Conservation (phyloP, 2,113 vertebrate species). For the Candoia aspera region DNA sequence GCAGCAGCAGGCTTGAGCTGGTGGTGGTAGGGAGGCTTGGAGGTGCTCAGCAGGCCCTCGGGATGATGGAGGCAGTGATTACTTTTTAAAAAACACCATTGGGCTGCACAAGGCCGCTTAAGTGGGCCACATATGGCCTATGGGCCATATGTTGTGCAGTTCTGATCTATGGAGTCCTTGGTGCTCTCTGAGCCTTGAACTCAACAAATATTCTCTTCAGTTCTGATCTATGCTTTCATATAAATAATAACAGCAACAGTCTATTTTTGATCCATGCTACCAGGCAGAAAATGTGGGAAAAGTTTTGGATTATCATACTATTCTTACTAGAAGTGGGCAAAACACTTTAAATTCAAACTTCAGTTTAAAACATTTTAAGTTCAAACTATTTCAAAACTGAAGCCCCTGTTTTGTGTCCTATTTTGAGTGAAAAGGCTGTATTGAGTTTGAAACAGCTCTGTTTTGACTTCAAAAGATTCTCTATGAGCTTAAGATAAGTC, state of each 20-base stretch:
- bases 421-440: too few species aligned
- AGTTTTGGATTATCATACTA: too few species aligned
- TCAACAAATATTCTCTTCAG: too few species aligned
- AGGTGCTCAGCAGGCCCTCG: neutral
- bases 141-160: neutral
- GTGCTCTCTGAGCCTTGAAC: too few species aligned
- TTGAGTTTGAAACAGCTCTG: neutral
- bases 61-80: neutral
- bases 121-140: neutral
- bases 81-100: neutral
- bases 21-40: too few species aligned
- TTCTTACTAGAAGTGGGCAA: too few species aligned
- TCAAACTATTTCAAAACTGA: too few species aligned
- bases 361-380: too few species aligned
- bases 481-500: neutral
- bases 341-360: too few species aligned
- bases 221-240: neutral
- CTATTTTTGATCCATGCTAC: neutral
- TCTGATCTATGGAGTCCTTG: neutral
- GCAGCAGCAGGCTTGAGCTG: too few species aligned
- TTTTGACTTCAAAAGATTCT: neutral
- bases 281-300: neutral
- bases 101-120: neutral
- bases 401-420: too few species aligned
- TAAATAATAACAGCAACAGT: neutral